phyloP scores from a whole-genome alignment of 2,797 vertebrate genomes.

The Sphenodon punctatus region DNA sequence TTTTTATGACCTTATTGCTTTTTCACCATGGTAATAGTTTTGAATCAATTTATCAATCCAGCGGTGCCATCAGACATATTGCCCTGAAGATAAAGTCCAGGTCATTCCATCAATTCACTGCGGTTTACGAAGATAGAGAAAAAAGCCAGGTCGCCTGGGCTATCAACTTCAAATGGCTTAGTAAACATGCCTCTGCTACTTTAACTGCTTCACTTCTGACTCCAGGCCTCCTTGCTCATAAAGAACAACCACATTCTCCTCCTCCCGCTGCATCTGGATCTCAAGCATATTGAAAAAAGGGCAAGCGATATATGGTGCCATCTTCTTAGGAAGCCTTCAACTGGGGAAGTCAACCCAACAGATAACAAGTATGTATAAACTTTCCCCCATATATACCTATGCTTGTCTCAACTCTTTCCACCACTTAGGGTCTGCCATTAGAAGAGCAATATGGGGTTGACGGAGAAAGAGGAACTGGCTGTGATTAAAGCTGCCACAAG shows the following conservation, averaged over 20 bases:
- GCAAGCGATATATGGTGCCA: neutral
- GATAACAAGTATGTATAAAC: neutral
- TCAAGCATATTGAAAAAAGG: neutral
- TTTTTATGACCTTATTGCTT: slow-evolving; percentile 99
- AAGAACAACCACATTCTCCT: slow-evolving; percentile 17
- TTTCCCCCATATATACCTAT: neutral
- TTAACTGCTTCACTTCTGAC: slow-evolving; percentile 86
- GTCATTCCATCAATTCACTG: slow-evolving; percentile 99
- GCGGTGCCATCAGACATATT: slow-evolving; percentile 94
- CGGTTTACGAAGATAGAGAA: slow-evolving; percentile 88
- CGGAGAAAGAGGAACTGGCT: neutral
- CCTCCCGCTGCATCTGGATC: slow-evolving; percentile 9
- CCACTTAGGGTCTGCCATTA: neutral
- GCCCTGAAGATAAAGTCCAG: slow-evolving; percentile 99
- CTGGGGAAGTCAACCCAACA: neutral
- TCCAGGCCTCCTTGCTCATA: slow-evolving; percentile 43
- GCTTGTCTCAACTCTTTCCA: neutral
- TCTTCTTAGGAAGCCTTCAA: neutral
- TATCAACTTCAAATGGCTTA: slow-evolving; percentile 89
- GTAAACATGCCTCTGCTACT: slow-evolving; percentile 87
- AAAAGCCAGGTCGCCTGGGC: slow-evolving; percentile 72
- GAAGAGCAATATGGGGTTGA: rapidly evolving
- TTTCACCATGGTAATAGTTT: slow-evolving; percentile 99
- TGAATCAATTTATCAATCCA: slow-evolving; percentile 99
- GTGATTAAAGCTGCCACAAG: neutral